These are phyloP conservation scores for Cosmia pyralina DNA, from an alignment of 2,888 invertebrate species.

Conservation along the genomic window DNA sequence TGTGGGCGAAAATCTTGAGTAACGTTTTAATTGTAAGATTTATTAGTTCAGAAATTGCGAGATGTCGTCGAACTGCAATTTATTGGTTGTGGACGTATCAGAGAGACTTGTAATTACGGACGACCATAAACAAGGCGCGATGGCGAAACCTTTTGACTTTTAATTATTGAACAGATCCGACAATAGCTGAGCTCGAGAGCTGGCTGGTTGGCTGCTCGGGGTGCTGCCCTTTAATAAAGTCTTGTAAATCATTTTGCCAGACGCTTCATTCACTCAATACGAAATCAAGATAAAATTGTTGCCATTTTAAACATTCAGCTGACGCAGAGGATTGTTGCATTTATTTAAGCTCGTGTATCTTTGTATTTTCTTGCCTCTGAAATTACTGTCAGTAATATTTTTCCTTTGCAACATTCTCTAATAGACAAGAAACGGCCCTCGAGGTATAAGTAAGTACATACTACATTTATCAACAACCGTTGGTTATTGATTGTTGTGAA, in stretches of 20 bases:
- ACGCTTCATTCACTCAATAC: conserved; percentile 61
- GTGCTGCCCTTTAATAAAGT: conserved; percentile 81
- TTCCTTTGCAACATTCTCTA: conserved; percentile 16
- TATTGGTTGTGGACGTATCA: conserved; percentile 71
- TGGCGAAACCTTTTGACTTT: conserved; percentile 82
- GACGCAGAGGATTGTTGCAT: conserved; percentile 42
- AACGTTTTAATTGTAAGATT: conserved; percentile 63
- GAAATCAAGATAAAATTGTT: conserved; percentile 61
- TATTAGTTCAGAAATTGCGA: conserved; percentile 65
- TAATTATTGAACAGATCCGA: conserved; percentile 80
- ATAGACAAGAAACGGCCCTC: neutral
- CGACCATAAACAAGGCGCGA: conserved; percentile 77
- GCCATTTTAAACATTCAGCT: conserved; percentile 39
- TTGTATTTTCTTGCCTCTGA: conserved; percentile 19
- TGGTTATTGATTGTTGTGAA: conserved; percentile 45
- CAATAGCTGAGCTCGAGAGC: conserved; percentile 72
- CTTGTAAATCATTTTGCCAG: conserved; percentile 78
- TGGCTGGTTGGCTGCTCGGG: conserved; percentile 57
- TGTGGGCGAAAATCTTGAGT: conserved; percentile 48
- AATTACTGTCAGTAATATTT: conserved; percentile 19
- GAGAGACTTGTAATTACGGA: conserved; percentile 78
- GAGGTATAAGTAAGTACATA: neutral
- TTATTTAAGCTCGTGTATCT: conserved; percentile 42
- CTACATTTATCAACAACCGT: conserved; percentile 44
- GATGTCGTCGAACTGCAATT: conserved; percentile 76